Percentiles rank a stretch among this genome's conserved stretches.
Evolutionary conservation across 2,797 vertebrate species (phyloP).

Genomic region (Sebastes ruberrimus): DNA sequence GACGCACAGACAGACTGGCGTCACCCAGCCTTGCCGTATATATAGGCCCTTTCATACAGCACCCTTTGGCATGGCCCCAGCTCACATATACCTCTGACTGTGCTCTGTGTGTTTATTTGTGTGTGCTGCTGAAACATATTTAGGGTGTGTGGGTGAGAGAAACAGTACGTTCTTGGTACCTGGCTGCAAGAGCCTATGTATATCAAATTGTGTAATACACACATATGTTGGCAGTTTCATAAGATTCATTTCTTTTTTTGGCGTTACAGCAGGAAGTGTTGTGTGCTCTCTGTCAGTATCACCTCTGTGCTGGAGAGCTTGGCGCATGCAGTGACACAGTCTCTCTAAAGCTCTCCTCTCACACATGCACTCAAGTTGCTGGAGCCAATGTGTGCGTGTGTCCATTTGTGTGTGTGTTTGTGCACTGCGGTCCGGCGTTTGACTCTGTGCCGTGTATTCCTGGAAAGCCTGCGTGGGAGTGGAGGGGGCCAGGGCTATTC

Average conservation of each 20-base stretch:
- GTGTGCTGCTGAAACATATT: conserved; percentile 45
- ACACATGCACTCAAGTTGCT: conserved; percentile 30
- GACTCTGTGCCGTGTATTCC: conserved; percentile 62
- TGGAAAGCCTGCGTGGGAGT: conserved; percentile 67
- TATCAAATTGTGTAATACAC: conserved; percentile 43
- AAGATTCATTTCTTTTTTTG: conserved; percentile 14
- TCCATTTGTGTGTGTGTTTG: conserved; percentile 21
- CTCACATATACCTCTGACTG: conserved; percentile 33
- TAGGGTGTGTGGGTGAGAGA: conserved; percentile 25
- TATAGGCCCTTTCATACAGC: conserved; percentile 63
- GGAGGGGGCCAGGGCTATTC: conserved; percentile 27
- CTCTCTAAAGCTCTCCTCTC: conserved; percentile 39
- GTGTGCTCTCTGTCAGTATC: conserved; percentile 52
- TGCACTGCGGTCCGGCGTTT: conserved; percentile 37
- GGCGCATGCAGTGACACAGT: conserved; percentile 25
- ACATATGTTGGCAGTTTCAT: conserved; percentile 40
- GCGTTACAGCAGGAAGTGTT: neutral
- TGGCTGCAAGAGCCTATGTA: conserved; percentile 24
- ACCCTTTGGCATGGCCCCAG: conserved; percentile 30
- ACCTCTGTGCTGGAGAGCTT: conserved; percentile 30
- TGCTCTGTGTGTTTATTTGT: conserved; percentile 31
- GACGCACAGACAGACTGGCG: conserved; percentile 56
- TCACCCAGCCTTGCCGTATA: conserved; percentile 48
- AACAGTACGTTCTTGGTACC: conserved; percentile 22
- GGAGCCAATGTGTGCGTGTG: conserved; percentile 13